phyloP scores from a whole-genome alignment of 2,113 vertebrate species.

The Gila orcuttii region DNA sequence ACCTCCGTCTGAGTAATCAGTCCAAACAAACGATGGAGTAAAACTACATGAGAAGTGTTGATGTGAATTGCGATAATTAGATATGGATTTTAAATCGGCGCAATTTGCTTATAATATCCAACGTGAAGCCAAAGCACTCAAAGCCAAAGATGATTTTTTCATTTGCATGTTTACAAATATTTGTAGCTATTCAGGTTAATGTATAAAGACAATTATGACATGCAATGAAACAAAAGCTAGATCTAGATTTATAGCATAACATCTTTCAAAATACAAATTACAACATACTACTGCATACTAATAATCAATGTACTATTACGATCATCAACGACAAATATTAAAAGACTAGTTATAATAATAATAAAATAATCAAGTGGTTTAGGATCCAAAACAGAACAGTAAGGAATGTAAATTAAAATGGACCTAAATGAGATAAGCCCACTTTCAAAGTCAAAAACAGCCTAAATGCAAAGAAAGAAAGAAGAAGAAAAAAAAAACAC shows the following conservation, averaged over 20 bases:
- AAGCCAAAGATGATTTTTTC: neutral
- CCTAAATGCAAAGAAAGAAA: neutral
- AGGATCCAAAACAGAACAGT: neutral
- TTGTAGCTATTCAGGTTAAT: neutral
- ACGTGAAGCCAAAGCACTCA: neutral
- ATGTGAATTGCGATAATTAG: too few species aligned
- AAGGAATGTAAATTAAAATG: neutral
- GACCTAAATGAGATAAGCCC: neutral
- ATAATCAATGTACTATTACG: neutral
- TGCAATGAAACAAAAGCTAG: neutral
- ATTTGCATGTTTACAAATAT: neutral
- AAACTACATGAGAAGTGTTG: neutral
- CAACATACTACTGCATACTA: neutral
- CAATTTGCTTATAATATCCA: neutral
- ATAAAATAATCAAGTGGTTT: neutral
- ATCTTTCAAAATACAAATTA: neutral
- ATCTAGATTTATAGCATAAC: neutral
- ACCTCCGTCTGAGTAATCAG: neutral
- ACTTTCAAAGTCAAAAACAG: neutral
- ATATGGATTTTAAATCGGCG: neutral
- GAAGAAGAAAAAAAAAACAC: neutral
- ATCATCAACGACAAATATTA: neutral
- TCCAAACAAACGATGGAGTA: neutral
- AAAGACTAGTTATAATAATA: neutral
- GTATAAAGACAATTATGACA: neutral